Base-by-base conservation (phyloP, 2,797 vertebrate genomes). In the Tragelaphus eurycerus region DNA sequence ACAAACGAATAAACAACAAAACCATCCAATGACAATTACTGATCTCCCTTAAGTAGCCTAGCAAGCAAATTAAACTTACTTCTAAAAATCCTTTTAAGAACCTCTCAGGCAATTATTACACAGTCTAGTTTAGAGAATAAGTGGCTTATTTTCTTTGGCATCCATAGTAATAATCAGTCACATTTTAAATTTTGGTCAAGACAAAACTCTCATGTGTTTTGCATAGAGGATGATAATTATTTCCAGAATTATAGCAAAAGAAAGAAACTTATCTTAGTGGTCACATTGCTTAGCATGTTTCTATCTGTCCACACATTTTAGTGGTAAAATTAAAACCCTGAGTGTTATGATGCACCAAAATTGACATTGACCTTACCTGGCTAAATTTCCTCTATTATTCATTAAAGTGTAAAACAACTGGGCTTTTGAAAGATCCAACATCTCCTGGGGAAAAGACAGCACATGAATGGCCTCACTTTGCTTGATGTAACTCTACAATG, bases 381-480 rank as follows among this genome's bases (percentile, higher is more conserved):
- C 2, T 76, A 29, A 55, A n/a, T 23, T 38, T 38, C 13, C 10
- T 71, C 23, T 52, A 5, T 7, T 38, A 3, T 21, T 78, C 1
- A n/a, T 12, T 31, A 48, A 86, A 62, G 31, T 60, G 5, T 23
- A 38, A 43, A 74, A 19, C 15, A 46, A 67, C 2, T 29, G 17
- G 67, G 15, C 4, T 21, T 0, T 16, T 71, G 23, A 46, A 27
- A 25, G 2, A 29, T 17, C 38, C 1, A 16, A 0, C 21, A 27
- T 48, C 21, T 74, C 7, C 17, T 64, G 19, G 19, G 34, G 55
- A 21, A 29, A 83, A 76, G 17, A 55, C 16, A 31, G 38, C 21
- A 9, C 5, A 4, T 1, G 3, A 85, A 3, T 11, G 12, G 17
- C 10, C 34, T 78, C 4, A 46, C 4, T 67, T 87, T 31, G 13